phyloP scores from a whole-genome alignment of 2,888 invertebrate genomes.

The Boloria selene region DNA sequence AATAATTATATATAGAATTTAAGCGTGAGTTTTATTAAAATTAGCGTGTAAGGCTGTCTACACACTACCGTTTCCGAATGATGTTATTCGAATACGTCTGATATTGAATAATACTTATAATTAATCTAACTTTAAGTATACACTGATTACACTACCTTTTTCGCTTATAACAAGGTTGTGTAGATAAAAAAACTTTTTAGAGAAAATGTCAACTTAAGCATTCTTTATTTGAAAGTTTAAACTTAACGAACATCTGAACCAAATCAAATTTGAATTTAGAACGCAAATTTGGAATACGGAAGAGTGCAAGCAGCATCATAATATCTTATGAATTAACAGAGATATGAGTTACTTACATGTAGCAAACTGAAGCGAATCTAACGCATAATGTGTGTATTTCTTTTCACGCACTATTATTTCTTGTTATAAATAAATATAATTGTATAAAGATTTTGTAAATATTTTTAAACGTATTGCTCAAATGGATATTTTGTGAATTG shows the following conservation, averaged over 20 bases:
- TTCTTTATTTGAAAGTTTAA: too few species aligned
- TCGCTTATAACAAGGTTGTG: too few species aligned
- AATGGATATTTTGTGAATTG: slow-evolving; percentile 82
- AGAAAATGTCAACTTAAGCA: too few species aligned
- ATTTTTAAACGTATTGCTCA: slow-evolving; percentile 79
- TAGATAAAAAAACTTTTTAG: too few species aligned
- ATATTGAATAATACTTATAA: neutral
- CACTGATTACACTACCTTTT: too few species aligned
- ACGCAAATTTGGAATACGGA: neutral
- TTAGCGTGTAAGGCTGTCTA: slow-evolving; percentile 24
- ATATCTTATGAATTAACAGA: slow-evolving; percentile 37
- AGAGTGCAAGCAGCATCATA: slow-evolving; percentile 17
- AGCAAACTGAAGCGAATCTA: slow-evolving; percentile 27
- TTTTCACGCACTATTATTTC: slow-evolving; percentile 41
- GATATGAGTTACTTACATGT: slow-evolving; percentile 29
- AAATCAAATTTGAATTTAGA: neutral
- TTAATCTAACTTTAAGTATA: too few species aligned
- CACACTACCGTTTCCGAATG: slow-evolving; percentile 1
- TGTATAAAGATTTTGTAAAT: slow-evolving; percentile 72
- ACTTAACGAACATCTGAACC: too few species aligned
- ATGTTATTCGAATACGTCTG: neutral
- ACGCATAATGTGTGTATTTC: slow-evolving; percentile 36
- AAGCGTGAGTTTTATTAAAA: slow-evolving; percentile 40
- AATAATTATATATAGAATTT: slow-evolving; percentile 43
- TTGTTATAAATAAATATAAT: slow-evolving; percentile 49